A percentile compares a stretch with the other conserved stretches of the same genome.
These are phyloP conservation scores for Troglohyphantes excavatus DNA, from an alignment of 2,888 invertebrate species.

Conservation along the genomic window DNA sequence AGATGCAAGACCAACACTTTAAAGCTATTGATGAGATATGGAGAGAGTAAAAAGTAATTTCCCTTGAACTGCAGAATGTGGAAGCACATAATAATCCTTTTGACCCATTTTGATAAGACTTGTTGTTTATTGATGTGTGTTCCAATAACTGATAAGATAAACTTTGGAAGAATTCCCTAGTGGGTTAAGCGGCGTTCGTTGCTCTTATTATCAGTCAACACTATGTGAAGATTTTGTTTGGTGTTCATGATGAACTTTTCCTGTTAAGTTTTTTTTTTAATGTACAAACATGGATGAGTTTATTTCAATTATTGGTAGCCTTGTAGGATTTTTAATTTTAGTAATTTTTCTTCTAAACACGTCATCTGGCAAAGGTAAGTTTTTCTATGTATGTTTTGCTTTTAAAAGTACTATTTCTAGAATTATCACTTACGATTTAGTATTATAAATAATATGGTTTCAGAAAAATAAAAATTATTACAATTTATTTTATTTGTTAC, in stretches of 20 bases:
- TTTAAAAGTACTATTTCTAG: too few relatives aligned
- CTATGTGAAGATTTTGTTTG: not conserved
- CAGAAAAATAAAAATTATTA: too few relatives aligned
- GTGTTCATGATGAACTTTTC: not conserved
- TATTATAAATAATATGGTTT: too few relatives aligned
- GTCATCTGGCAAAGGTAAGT: not conserved
- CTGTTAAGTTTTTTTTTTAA: not conserved
- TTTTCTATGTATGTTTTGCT: too few relatives aligned
- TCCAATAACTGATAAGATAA: not conserved
- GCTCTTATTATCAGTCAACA: not conserved
- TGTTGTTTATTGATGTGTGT: not conserved
- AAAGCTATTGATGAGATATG: too few relatives aligned
- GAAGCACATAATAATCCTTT: not conserved
- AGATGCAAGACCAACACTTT: too few relatives aligned
- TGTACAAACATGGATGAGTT: not conserved
- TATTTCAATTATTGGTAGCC: not conserved
- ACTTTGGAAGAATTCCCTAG: not conserved
- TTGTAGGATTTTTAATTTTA: not conserved
- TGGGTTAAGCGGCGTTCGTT: not conserved
- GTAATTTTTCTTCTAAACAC: not conserved
- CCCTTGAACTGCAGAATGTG: too few relatives aligned
- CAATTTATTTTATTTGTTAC: too few relatives aligned
- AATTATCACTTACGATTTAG: too few relatives aligned
- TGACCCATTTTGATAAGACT: slow-evolving; percentile 3
- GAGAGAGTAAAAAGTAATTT: too few relatives aligned